A percentile compares a stretch with the other conserved stretches of the same genome.
Evolutionary conservation across 2,797 vertebrate species (phyloP).

Genomic region (Pangasius mekongensis): DNA sequence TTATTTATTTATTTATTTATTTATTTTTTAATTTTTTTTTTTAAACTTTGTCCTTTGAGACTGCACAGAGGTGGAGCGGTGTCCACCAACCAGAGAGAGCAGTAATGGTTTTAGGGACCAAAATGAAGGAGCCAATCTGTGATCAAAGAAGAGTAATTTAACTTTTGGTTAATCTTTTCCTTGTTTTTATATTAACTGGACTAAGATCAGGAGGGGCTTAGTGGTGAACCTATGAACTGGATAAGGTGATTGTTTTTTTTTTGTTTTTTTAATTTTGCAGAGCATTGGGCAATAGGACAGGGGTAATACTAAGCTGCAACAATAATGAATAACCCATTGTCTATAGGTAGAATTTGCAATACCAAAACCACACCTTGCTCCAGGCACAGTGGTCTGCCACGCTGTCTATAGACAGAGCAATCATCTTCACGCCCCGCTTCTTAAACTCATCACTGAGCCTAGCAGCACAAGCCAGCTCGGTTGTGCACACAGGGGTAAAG

Average conservation of each 20-base stretch:
- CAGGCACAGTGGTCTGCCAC: slow-evolving; percentile 89
- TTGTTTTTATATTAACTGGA: neutral
- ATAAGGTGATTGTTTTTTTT: neutral
- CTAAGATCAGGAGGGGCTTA: neutral
- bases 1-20: no score
- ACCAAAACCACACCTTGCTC: slow-evolving; percentile 82
- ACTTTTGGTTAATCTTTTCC: neutral
- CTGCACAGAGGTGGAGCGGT: neutral
- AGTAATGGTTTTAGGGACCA: neutral
- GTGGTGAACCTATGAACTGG: neutral
- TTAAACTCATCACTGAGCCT: slow-evolving; percentile 84
- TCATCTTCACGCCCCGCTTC: slow-evolving; percentile 91
- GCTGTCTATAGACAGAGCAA: slow-evolving; percentile 91
- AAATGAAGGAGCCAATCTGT: neutral
- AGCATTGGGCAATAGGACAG: neutral
- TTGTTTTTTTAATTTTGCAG: no score
- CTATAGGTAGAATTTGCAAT: no score
- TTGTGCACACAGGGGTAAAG: slow-evolving; percentile 97
- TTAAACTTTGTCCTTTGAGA: neutral
- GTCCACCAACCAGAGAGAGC: slow-evolving; percentile 20
- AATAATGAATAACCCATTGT: neutral
- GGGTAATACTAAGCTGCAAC: neutral
- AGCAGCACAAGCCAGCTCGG: slow-evolving; percentile 88
- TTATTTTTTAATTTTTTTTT: no score
- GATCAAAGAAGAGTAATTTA: neutral